Percentiles rank a stretch among this genome's conserved stretches.
Conservation (phyloP, 2,888 invertebrate genomes). For the Abrostola triplasia region DNA sequence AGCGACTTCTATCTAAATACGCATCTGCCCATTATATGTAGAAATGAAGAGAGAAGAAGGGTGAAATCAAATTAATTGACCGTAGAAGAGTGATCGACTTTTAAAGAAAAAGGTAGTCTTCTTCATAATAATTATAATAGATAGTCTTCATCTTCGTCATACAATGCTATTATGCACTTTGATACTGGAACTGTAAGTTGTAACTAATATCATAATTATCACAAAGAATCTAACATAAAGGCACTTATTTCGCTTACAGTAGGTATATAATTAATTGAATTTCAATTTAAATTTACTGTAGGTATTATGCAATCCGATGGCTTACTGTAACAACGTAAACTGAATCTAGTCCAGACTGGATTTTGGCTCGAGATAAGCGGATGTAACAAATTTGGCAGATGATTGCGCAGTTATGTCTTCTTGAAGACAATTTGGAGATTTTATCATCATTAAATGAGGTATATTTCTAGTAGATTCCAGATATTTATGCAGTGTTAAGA, state of each 20-base stretch:
- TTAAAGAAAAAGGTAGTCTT: not conserved
- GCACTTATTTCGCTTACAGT: too few relatives aligned
- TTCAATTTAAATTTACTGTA: not conserved
- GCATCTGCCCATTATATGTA: not conserved
- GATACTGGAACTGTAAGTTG: too few relatives aligned
- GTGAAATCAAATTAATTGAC: conserved; percentile 20
- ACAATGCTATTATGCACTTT: too few relatives aligned
- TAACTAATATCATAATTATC: too few relatives aligned
- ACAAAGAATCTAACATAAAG: too few relatives aligned
- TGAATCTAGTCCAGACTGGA: conserved; percentile 26
- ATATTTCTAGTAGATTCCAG: conserved; percentile 17
- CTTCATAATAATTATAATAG: not conserved
- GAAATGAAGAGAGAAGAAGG: conserved; percentile 3
- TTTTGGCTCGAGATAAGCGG: conserved; percentile 28
- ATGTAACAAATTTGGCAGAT: conserved; percentile 48
- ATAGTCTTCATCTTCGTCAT: not conserved
- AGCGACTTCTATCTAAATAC: conserved; percentile 33
- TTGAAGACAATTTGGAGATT: conserved; percentile 36
- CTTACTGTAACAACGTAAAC: conserved; percentile 11
- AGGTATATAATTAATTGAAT: too few relatives aligned
- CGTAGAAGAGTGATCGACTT: not conserved
- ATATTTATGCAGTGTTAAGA: conserved; percentile 1
- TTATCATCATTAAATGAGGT: conserved; percentile 24
- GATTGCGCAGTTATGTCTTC: conserved; percentile 38
- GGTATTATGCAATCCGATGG: not conserved